Conservation (phyloP, 1,140 invertebrate genomes). For the Drosophila takahashii region DNA sequence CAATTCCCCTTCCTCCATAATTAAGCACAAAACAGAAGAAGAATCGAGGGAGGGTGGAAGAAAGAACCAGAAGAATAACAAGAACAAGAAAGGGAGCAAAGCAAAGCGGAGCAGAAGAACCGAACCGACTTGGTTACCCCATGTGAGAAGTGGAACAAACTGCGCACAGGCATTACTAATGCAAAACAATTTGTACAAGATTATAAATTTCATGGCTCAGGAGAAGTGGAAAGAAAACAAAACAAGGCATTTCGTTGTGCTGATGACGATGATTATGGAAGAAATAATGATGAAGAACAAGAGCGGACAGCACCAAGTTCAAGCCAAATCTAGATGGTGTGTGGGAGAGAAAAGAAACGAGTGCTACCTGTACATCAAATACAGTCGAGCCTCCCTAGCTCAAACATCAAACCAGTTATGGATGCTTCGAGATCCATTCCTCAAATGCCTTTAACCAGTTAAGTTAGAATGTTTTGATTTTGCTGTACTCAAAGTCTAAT, state of each 20-base stretch:
- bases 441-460: too few relatives aligned
- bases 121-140: slow-evolving; percentile 20
- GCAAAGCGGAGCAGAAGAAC: slow-evolving; percentile 26
- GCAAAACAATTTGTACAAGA: slow-evolving; percentile 72
- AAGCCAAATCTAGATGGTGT: slow-evolving; percentile 29
- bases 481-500: background rate
- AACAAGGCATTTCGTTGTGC: slow-evolving; percentile 17
- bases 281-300: slow-evolving; percentile 40
- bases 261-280: slow-evolving; percentile 37
- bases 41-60: background rate
- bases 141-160: slow-evolving; percentile 62
- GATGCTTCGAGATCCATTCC: background rate
- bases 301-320: slow-evolving; percentile 51
- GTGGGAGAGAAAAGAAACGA: slow-evolving; percentile 21
- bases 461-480: too few relatives aligned
- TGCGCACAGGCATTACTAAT: slow-evolving; percentile 68
- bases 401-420: background rate
- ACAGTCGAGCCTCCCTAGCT: slow-evolving; percentile 3
- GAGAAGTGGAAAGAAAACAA: slow-evolving; percentile 42
- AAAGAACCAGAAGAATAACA: slow-evolving; percentile 5
- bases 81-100: slow-evolving; percentile 13
- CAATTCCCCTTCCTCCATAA: slow-evolving; percentile 9
- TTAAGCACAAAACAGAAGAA: slow-evolving; percentile 50
- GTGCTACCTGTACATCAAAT: background rate
- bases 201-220: slow-evolving; percentile 72